Evolutionary conservation across 2,888 invertebrate genomes (phyloP), one percentile per base, ranked within the genome.

Genomic region (Mesorhabditis sp.): DNA sequence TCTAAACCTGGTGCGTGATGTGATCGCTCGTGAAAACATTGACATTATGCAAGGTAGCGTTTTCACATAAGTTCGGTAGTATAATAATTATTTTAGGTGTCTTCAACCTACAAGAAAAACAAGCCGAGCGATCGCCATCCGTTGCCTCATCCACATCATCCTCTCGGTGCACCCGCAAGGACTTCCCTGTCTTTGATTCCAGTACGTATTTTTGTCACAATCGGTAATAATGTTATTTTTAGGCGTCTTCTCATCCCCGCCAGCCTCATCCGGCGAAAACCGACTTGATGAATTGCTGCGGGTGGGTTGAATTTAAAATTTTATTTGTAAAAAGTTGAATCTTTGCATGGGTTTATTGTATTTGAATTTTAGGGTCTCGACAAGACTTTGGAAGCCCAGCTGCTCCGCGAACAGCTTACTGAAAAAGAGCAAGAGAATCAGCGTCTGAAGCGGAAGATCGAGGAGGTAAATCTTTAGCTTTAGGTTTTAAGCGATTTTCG

Each of bases 371-470:
- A 66, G 5, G 72, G 72, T 5, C 67, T 72, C 4, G 72, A 72
- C 58, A 28, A 67, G 67, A 69, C 58, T 28, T 66, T 69, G 4
- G 72, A 72, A 67, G 62, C 69, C 7, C 68, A 72, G 42, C 65
- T 65, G 28, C 44, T 72, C 45, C 45, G 64, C n/a, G 62, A 61
- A 6, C 69, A 72, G 61, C 43, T 72, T 13, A 28, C 45, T 4
- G 72, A 72, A 10, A 66, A 65, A 69, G 69, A 72, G 7, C 67
- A 66, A 13, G 72, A 72, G 44, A 65, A 67, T 41, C 67, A 62
- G 15, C 45, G 67, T 5, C 69, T 72, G 63, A 72, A 67, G 62
- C 69, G 68, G 45, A 66, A 64, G 10, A 65, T 72, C 64, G 67
- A 45, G 28, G 72, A 71, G 65, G 70, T 70, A 13, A 4, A 10